These are phyloP conservation scores for Epinephelus malabaricus DNA, from an alignment of 2,797 vertebrate species.

Conservation along the genomic window DNA sequence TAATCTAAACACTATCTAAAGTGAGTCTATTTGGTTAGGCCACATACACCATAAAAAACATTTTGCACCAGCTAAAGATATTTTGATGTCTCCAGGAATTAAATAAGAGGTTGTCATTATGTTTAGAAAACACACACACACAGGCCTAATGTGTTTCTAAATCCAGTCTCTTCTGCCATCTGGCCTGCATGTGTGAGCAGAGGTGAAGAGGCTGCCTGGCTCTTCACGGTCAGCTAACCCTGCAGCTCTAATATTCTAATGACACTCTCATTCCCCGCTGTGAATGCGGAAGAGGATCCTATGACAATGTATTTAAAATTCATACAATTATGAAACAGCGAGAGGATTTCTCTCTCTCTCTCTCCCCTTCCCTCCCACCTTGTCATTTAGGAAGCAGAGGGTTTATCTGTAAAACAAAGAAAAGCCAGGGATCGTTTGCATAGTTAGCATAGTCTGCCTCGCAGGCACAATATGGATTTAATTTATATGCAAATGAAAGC, in stretches of 20 bases:
- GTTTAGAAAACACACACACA: conserved; percentile 48
- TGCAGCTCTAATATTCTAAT: conserved; percentile 73
- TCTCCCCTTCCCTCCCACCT: conserved; percentile 68
- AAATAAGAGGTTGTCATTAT: conserved; percentile 31
- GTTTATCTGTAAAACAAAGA: conserved; percentile 95
- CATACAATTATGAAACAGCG: conserved; percentile 92
- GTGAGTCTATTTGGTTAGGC: too few species aligned
- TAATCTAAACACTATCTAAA: too few species aligned
- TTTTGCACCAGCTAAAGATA: neutral
- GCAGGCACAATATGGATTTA: conserved; percentile 97
- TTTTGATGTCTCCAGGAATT: neutral
- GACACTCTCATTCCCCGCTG: conserved; percentile 72
- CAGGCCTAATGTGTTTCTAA: conserved; percentile 49
- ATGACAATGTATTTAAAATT: conserved; percentile 85
- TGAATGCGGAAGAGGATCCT: conserved; percentile 76
- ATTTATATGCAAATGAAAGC: conserved; percentile 90
- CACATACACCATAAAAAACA: too few species aligned
- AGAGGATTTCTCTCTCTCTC: conserved; percentile 80
- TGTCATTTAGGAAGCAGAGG: conserved; percentile 86
- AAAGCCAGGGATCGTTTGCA: conserved; percentile 88
- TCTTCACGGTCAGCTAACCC: conserved; percentile 74
- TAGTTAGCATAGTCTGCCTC: conserved; percentile 93
- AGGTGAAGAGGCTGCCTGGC: conserved; percentile 59
- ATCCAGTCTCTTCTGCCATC: conserved; percentile 59
- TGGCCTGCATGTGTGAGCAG: conserved; percentile 75